Base-by-base conservation (phyloP, 2,113 vertebrate genomes). In the Cyphomyrus discorhynchus region DNA sequence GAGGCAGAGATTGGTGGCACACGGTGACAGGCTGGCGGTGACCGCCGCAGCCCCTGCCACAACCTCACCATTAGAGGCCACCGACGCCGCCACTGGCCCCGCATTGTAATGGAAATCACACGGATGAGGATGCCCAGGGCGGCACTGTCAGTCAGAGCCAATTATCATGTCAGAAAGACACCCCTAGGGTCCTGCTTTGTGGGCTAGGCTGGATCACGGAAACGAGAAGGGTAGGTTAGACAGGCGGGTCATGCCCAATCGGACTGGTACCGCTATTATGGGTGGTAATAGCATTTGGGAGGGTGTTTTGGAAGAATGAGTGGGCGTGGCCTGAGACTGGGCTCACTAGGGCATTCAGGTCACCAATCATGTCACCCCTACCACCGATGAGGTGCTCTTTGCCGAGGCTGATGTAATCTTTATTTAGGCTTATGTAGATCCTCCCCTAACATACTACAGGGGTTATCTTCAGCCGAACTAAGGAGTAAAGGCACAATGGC, bases 21-120 rank as follows among this genome's bases (percentile, higher is more conserved):
- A 24, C 13, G 77, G 31, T 82, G 90, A 90, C 91, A 90, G 88
- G 83, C 49, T 77, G 47, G 35, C 4, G 2, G 39, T 35, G 19
- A 58, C 35, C 58, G 10, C 53, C 70, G 52, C 77, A 45, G 88
- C 42, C 11, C 80, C 21, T 1, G 7, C 46, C 2, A 58, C 84
- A 77, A 24, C n/a, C 58, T 62, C 46, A 47, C 87, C 89, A 88
- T 91, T 91, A 91, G 35, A 85, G 87, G 45, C 58, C 87, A 58
- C 77, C 10, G 27, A 70, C 89, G n/a, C 89, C 89, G 39, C 49
- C 58, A 35, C 21, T n/a, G 50, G 80, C 31, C 46, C 50, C 10
- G 50, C 88, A 92, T 90, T 91, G 92, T 92, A 77, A 91, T 91
- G 90, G 88, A 92, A 92, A 91, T 92, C 24, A 90, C 88, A 87